These are phyloP conservation scores for Gymnobelideus leadbeateri DNA, from an alignment of 2,113 vertebrate genomes.

Conservation along the genomic window DNA sequence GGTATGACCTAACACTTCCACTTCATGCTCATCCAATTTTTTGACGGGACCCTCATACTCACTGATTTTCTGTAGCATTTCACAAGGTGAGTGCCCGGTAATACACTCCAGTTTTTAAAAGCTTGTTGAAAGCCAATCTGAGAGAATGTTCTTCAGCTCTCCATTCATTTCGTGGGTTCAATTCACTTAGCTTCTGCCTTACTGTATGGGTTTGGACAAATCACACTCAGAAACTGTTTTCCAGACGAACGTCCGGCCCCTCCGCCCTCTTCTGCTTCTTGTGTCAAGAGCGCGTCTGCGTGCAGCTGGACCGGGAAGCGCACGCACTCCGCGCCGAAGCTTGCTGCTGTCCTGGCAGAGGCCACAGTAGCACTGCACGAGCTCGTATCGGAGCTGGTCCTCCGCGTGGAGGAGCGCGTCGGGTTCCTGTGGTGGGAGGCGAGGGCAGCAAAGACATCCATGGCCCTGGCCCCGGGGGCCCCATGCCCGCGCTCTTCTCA, in stretches of 20 bases:
- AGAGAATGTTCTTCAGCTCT: slow-evolving; percentile 92
- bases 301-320: slow-evolving; percentile 93
- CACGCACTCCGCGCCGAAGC: slow-evolving; percentile 90
- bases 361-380: slow-evolving; percentile 90
- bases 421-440: slow-evolving; percentile 78
- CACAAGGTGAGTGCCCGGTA: slow-evolving; percentile 96
- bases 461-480: slow-evolving; percentile 81
- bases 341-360: slow-evolving; percentile 89
- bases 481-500: slow-evolving; percentile 85
- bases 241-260: slow-evolving; percentile 89
- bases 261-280: slow-evolving; percentile 85
- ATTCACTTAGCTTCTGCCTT: neutral
- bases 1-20: slow-evolving; percentile 92
- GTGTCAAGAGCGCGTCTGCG: slow-evolving; percentile 89
- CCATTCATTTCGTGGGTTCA: slow-evolving; percentile 91
- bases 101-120: slow-evolving; percentile 93
- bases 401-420: slow-evolving; percentile 91
- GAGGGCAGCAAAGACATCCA: slow-evolving; percentile 82
- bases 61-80: slow-evolving; percentile 96
- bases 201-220: neutral
- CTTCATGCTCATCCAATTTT: slow-evolving; percentile 95
- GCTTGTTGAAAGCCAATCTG: slow-evolving; percentile 95
- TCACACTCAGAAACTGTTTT: slow-evolving; percentile 84
- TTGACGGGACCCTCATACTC: slow-evolving; percentile 97
- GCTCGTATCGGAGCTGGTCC: slow-evolving; percentile 84